Conservation (phyloP, 2,888 invertebrate genomes). For the Sepioteuthis lessoniana region DNA sequence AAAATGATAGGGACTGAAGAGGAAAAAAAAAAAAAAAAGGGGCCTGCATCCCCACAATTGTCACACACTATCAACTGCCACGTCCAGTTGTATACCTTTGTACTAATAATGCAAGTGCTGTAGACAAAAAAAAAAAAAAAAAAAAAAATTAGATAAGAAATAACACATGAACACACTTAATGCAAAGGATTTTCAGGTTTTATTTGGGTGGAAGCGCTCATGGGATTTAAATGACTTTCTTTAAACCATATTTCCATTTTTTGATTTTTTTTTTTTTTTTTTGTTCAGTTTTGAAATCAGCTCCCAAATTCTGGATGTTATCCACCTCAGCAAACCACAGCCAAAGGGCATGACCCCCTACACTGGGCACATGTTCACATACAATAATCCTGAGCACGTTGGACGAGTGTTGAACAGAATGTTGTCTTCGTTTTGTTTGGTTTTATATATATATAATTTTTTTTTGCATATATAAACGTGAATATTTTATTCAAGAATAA, state of each 20-base stretch:
- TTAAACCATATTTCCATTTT: slow-evolving; percentile 17
- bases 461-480: slow-evolving; percentile 18
- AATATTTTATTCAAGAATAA: slow-evolving; percentile 24
- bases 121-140: background rate
- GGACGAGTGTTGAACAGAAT: slow-evolving; percentile 33
- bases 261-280: background rate
- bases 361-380: slow-evolving; percentile 23
- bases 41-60: background rate
- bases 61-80: background rate
- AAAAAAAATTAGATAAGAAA: background rate
- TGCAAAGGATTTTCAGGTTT: slow-evolving; percentile 33
- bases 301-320: slow-evolving; percentile 23
- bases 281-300: background rate
- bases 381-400: slow-evolving; percentile 23
- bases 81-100: background rate
- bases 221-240: slow-evolving; percentile 33
- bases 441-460: slow-evolving; percentile 25
- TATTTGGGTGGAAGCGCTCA: slow-evolving; percentile 33
- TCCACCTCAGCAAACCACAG: slow-evolving; percentile 33
- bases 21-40: too few species aligned
- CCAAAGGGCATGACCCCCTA: slow-evolving; percentile 1
- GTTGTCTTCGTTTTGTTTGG: slow-evolving; percentile 17
- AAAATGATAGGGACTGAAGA: too few species aligned
- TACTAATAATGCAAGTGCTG: background rate
- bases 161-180: slow-evolving; percentile 33